A percentile compares a stretch with the other conserved stretches of the same genome.
Evolutionary conservation across 2,888 invertebrate genomes (phyloP).

Genomic region (Drosophila macrospina): DNA sequence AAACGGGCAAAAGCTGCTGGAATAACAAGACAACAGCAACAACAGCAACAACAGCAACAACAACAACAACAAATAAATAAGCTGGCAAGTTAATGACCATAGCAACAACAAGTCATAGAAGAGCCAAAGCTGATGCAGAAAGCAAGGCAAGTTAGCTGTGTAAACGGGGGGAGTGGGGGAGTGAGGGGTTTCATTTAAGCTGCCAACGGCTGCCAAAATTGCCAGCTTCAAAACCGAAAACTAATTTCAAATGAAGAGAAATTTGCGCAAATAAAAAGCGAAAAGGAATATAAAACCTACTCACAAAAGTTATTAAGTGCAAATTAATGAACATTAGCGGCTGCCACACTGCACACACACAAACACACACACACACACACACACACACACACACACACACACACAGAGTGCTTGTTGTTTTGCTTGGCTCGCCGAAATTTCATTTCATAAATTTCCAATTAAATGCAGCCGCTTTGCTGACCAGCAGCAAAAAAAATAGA

Average conservation of each 20-base stretch:
- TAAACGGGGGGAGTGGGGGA: neutral
- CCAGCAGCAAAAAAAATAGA: constrained; percentile 41
- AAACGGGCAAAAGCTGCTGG: constrained; percentile 18
- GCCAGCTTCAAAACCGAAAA: constrained; percentile 58
- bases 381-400: constrained; percentile 22
- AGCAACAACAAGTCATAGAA: constrained; percentile 43
- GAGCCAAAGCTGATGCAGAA: constrained; percentile 41
- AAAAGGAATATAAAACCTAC: constrained; percentile 64
- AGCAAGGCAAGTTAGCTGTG: constrained; percentile 21
- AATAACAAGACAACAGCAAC: constrained; percentile 26
- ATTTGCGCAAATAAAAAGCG: constrained; percentile 52
- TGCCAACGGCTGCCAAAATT: constrained; percentile 42
- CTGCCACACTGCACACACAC: constrained; percentile 45
- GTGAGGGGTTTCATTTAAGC: constrained; percentile 26
- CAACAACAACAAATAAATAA: constrained; percentile 47
- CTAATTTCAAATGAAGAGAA: constrained; percentile 67
- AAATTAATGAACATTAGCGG: constrained; percentile 80
- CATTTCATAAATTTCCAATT: constrained; percentile 80
- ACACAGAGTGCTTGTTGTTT: constrained; percentile 31
- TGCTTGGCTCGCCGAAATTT: constrained; percentile 55
- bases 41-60: no score
- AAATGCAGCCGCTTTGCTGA: constrained; percentile 73
- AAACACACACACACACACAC: constrained; percentile 20
- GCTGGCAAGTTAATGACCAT: constrained; percentile 71
- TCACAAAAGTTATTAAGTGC: constrained; percentile 78